Evolutionary conservation across 35 echinoderm and acorn worm species (phyloP), one percentile per base, ranked within the genome.

Genomic region (Apostichopus japonicus): DNA sequence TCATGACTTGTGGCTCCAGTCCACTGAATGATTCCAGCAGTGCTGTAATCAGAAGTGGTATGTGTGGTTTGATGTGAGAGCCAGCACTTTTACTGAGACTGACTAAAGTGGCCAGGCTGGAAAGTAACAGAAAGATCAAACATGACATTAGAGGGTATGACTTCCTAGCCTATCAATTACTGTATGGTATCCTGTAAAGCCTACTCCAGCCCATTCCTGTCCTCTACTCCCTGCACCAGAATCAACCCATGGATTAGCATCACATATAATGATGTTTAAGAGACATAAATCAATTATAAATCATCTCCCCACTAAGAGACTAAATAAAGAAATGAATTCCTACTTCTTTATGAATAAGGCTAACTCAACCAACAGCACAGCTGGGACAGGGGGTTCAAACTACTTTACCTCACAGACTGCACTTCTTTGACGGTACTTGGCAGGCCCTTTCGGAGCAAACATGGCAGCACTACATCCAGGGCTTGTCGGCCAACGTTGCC

Each of bases 31-130:
- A 94, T 79, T 99, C 97, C 21, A 99, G 78, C 83, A 96, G 92
- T 11, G 97, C 97, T 52, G 93, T 95, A 14, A 99, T 94, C 61
- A 99, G 83, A 52, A 95, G 92, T 22, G 97, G 93, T 59, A 99
- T 96, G 89, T 99, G 97, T 16, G 97, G 97, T 77, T 96, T 96
- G 55, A 99, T 58, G 25, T 92, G 77, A 19, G 90, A 77, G 44
- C 97, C 94, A 6, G 97, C 97, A 92, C 96, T 99, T 92, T 96
- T 99, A 58, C 95, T 96, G 86, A 99, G 94, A 23, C 92, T 94
- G 24, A 99, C 95, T 71, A 99, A 70, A 4, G 97, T 96, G 27
- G 90, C 65, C 88, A 99, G 84, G 82, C 97, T 99, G 90, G 55
- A 65, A 65, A 86, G 19, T 56, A 54, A 83, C 0, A 54, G 52